phyloP scores from a whole-genome alignment of 2,797 vertebrate species.

The Pristis pectinata region DNA sequence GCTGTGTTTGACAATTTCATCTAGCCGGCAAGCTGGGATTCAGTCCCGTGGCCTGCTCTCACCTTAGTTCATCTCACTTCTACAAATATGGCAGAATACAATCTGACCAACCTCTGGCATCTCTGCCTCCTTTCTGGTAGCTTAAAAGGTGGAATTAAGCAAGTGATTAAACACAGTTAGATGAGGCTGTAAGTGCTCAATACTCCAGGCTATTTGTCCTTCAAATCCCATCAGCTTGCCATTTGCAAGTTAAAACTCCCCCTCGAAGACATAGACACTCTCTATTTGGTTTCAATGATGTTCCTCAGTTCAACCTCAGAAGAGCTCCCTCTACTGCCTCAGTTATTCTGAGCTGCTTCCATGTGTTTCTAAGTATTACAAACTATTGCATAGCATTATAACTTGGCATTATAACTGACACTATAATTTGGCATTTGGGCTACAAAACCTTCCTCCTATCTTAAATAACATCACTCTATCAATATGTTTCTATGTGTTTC shows the following conservation, averaged over 20 bases:
- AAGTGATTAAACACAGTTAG: no score
- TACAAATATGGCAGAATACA: no score
- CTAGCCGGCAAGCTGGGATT: no score
- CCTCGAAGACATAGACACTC: background rate
- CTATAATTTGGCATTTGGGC: background rate
- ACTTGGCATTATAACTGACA: no score
- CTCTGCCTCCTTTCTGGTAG: no score
- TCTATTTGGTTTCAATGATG: background rate
- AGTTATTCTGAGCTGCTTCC: background rate
- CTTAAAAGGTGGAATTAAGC: no score
- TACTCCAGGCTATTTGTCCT: no score
- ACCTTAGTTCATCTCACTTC: no score
- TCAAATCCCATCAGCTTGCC: background rate
- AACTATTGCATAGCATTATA: background rate
- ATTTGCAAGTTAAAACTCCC: background rate
- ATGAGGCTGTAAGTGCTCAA: no score
- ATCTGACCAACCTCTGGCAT: no score
- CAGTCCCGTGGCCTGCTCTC: no score
- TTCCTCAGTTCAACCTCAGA: background rate
- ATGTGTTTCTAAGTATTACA: background rate
- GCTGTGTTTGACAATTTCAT: no score
- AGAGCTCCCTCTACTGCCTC: constrained; percentile 31
- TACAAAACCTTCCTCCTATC: background rate
- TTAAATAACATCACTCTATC: background rate
- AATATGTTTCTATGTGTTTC: background rate